phyloP scores from a whole-genome alignment of 2,797 vertebrate genomes.

The Synanceia verrucosa region DNA sequence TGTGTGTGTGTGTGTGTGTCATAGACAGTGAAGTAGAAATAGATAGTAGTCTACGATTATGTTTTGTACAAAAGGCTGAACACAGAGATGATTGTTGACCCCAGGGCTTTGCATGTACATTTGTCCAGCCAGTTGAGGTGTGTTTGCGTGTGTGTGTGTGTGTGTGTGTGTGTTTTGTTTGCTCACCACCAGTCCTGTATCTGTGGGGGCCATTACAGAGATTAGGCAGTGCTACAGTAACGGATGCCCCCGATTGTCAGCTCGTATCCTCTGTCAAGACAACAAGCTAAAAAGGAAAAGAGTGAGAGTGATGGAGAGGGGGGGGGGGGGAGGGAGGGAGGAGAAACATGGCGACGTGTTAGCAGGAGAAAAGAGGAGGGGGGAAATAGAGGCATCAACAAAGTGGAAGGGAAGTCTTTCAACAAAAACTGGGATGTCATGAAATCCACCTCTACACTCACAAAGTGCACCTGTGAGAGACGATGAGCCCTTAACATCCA shows the following conservation, averaged over 20 bases:
- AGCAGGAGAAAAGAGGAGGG: constrained; percentile 4
- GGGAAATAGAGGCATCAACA: constrained; percentile 10
- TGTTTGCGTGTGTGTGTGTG: constrained; percentile 17
- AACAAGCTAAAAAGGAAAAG: constrained; percentile 70
- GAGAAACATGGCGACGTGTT: constrained; percentile 19
- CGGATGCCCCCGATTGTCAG: constrained; percentile 86
- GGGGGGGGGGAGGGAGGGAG: constrained; percentile 20
- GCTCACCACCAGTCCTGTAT: constrained; percentile 81
- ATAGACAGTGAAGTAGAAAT: constrained; percentile 11
- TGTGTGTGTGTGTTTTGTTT: constrained; percentile 51
- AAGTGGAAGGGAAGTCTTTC: constrained; percentile 13
- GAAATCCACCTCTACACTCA: not conserved
- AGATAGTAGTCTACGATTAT: constrained; percentile 31
- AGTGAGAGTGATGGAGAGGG: constrained; percentile 55
- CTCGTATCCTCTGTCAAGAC: constrained; percentile 83
- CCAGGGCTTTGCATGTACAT: constrained; percentile 61
- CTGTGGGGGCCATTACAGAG: constrained; percentile 89
- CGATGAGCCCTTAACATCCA: constrained; percentile 7
- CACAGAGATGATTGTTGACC: constrained; percentile 59
- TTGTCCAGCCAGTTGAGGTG: constrained; percentile 60
- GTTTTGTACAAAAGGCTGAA: constrained; percentile 53
- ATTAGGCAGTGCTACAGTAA: constrained; percentile 86
- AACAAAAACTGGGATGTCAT: constrained; percentile 6
- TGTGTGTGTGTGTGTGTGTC: constrained; percentile 39
- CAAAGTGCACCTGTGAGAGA: not conserved